Conservation (phyloP, 2,888 invertebrate genomes). For the Ophion slaviceki region DNA sequence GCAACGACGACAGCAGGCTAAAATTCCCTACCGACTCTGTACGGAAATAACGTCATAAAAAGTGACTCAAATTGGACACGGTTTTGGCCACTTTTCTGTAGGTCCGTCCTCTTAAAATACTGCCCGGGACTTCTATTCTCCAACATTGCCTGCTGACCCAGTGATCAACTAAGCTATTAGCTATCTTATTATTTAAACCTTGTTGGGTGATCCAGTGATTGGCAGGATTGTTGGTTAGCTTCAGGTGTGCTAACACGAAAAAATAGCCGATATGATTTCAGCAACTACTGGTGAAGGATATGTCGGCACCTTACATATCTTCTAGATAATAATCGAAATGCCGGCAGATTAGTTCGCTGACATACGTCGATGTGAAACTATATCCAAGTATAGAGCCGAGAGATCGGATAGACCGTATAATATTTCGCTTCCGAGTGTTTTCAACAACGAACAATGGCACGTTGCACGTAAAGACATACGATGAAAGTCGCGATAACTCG, state of each 20-base stretch:
- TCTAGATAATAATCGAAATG: neutral
- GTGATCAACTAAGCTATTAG: neutral
- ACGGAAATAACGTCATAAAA: neutral
- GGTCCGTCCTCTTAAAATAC: neutral
- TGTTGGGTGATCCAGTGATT: neutral
- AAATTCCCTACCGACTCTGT: neutral
- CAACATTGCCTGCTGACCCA: neutral
- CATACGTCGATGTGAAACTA: neutral
- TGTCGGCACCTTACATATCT: neutral
- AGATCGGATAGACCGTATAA: constrained; percentile 14
- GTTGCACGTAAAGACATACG: constrained; percentile 34
- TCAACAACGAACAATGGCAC: constrained; percentile 48
- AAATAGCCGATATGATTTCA: neutral
- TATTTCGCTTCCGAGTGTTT: constrained; percentile 45
- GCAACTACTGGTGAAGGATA: neutral
- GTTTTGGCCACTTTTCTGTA: neutral
- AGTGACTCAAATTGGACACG: neutral
- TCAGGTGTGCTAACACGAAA: neutral
- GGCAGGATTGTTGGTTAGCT: neutral
- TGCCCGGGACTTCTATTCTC: neutral
- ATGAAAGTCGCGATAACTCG: constrained; percentile 55
- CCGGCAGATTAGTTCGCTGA: neutral
- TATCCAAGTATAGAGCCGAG: constrained; percentile 14
- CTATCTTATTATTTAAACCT: neutral
- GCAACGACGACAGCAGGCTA: neutral